phyloP scores from a whole-genome alignment of 2,113 vertebrate species.

The Lepisosteus osseus region DNA sequence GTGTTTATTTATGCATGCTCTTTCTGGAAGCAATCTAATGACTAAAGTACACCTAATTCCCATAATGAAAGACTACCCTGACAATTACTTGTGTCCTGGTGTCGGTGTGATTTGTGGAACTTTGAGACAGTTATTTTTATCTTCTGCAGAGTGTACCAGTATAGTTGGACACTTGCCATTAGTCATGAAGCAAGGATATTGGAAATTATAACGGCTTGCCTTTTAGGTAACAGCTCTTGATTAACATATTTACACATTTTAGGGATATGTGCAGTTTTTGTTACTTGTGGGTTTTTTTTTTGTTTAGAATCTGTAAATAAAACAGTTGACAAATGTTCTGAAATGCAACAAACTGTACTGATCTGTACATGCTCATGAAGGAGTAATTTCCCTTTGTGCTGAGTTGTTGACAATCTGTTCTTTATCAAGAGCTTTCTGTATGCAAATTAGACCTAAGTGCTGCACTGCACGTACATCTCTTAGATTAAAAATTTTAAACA shows the following conservation, averaged over 20 bases:
- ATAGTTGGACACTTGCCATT: background rate
- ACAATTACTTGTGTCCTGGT: conserved; percentile 28
- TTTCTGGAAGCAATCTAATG: conserved; percentile 54
- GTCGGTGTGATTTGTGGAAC: conserved; percentile 37
- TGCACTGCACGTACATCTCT: background rate
- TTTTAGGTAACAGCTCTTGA: background rate
- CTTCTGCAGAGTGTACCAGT: background rate
- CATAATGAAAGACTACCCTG: conserved; percentile 27
- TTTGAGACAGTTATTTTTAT: conserved; percentile 15
- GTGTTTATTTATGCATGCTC: conserved; percentile 49
- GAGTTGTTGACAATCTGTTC: background rate
- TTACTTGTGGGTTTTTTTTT: conserved; percentile 34
- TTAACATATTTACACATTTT: background rate
- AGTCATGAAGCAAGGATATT: conserved; percentile 4
- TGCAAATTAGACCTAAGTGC: conserved; percentile 6
- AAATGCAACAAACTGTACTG: too few species aligned
- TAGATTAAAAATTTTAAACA: background rate
- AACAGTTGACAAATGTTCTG: background rate
- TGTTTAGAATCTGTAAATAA: conserved; percentile 25
- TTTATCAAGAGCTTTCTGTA: background rate
- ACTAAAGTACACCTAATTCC: conserved; percentile 55
- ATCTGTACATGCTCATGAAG: background rate
- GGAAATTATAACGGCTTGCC: background rate
- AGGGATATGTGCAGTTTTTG: conserved; percentile 31
- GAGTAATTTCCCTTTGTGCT: too few species aligned